Evolutionary conservation across 2,113 vertebrate genomes (phyloP).

Genomic region (Microtus richardsoni): DNA sequence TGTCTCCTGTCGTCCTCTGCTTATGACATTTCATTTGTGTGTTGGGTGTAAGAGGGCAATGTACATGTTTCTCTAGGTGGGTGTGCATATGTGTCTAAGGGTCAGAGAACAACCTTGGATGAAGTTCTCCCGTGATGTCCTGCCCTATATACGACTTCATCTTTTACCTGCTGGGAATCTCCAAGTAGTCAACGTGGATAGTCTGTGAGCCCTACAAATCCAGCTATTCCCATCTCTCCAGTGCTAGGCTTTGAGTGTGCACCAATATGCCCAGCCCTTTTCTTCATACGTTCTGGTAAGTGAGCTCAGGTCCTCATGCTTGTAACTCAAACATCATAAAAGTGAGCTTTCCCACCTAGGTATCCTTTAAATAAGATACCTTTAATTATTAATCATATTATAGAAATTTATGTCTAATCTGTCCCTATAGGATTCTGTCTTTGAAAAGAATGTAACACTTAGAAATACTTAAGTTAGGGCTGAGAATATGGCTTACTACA

Average conservation of each 20-base stretch:
- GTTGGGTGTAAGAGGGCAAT: accelerated
- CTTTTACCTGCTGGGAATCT: background rate
- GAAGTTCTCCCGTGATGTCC: too few relatives aligned
- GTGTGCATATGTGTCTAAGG: background rate
- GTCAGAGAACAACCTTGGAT: background rate
- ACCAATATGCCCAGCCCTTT: background rate
- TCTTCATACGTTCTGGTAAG: too few relatives aligned
- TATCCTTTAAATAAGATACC: too few relatives aligned
- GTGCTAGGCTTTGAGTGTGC: background rate
- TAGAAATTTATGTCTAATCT: background rate
- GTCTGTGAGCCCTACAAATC: background rate
- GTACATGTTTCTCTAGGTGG: background rate
- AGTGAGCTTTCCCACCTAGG: background rate
- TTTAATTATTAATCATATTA: background rate
- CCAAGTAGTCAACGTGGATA: background rate
- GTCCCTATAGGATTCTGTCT: background rate
- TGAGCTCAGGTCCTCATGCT: background rate
- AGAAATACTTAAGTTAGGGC: background rate
- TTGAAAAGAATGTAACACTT: slow-evolving; percentile 22
- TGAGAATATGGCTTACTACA: background rate
- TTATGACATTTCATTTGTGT: background rate
- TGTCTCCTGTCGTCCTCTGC: background rate
- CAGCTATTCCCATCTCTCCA: too few relatives aligned
- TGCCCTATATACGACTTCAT: too few relatives aligned
- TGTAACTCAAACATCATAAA: background rate